Base-by-base conservation (phyloP, 2,888 invertebrate species). In the Encarsia formosa region DNA sequence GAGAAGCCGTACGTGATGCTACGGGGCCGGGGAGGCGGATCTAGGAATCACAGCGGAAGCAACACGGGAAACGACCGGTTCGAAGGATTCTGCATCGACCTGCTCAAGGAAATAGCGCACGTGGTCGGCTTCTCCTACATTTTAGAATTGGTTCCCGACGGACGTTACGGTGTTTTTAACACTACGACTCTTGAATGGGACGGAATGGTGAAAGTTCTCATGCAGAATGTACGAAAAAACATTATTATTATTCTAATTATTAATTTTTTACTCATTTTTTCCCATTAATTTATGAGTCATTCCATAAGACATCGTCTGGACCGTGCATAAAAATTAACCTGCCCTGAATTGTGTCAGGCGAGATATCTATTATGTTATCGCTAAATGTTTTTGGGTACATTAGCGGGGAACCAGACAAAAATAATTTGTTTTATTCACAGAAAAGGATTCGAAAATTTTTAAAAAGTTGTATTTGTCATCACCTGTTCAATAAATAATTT, bases 41-140 rank as follows among this genome's bases (percentile, higher is more conserved):
- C n/a, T n/a, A n/a, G n/a, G n/a, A n/a, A n/a, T n/a, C 82, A 81
- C 66, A 77, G 78, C 59, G 81, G 78, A 56, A 84, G 83, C 73
- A 85, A 85, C 69, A 84, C 83, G 11, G 86, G 86, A 39, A 88
- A 89, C 69, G 80, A 81, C 59, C 78, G 86, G 52, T 89, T 86
- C 75, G 87, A 84, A 73, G 88, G 88, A 45, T 89, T 87, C 74
- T 88, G 88, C 74, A 84, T 88, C 58, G 88, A 89, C 70, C 78
- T 88, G 39, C 77, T 87, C 63, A 81, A 85, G 65, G 77, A 79
- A 52, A 79, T 87, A 61, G 81, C 86, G 2, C 79, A 78, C 59
- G 79, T 83, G 65, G 80, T 86, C 31, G 86, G 86, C 41, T 87
- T 87, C 72, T 81, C 84, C 62, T 87, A 86, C 70, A 80, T 84